These are phyloP conservation scores for Gastrophryne carolinensis DNA, from an alignment of 2,797 vertebrate genomes.

Conservation along the genomic window DNA sequence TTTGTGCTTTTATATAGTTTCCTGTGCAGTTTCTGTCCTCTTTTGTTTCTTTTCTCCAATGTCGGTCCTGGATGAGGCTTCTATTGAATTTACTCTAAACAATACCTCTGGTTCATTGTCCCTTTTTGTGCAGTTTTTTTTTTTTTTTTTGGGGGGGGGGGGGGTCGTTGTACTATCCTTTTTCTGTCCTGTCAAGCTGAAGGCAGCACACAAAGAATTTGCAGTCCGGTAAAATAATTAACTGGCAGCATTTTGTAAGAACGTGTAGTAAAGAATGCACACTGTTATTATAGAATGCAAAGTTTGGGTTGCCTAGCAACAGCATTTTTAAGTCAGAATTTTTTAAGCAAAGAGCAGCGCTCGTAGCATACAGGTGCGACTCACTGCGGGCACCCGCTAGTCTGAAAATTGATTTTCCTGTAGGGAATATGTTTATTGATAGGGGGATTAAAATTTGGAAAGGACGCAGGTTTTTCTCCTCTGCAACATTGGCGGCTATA, in stretches of 20 bases:
- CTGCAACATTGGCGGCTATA: background rate
- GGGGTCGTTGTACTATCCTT: no score
- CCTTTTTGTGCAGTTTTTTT: no score
- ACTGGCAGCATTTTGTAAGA: background rate
- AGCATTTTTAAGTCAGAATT: constrained; percentile 21
- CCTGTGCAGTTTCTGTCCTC: no score
- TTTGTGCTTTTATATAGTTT: no score
- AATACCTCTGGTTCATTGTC: no score
- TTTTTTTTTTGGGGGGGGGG: no score
- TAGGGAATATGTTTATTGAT: constrained; percentile 23
- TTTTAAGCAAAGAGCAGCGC: background rate
- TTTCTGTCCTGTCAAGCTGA: no score
- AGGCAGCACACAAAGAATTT: no score
- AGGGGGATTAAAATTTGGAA: constrained; percentile 17
- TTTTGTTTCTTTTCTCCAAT: no score
- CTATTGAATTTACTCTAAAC: no score
- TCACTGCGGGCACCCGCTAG: background rate
- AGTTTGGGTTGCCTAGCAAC: constrained; percentile 41
- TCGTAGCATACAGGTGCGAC: constrained; percentile 13
- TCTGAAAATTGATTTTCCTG: constrained; percentile 29
- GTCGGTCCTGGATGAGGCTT: no score
- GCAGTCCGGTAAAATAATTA: no score
- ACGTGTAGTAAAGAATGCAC: background rate
- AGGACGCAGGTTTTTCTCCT: constrained; percentile 2
- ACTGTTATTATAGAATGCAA: constrained; percentile 14